These are phyloP conservation scores for Pluvialis apricaria DNA, from an alignment of 2,113 vertebrate genomes.

Conservation along the genomic window DNA sequence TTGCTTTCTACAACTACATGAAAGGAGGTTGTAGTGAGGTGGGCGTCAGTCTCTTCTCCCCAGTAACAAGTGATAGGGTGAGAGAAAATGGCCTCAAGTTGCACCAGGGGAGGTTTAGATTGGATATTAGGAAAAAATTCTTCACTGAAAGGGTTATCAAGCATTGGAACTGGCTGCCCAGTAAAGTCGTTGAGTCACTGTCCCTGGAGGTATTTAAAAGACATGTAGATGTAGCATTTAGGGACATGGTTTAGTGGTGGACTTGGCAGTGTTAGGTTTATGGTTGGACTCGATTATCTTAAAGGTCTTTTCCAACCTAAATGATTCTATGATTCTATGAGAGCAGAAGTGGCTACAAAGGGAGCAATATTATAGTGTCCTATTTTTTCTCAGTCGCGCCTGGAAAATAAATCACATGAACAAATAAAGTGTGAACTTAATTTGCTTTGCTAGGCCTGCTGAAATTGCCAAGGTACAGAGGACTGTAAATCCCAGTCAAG, in stretches of 20 bases:
- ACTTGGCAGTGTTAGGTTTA: not conserved
- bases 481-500: not conserved
- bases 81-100: not conserved
- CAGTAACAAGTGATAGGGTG: too few species aligned
- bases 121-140: not conserved
- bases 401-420: not conserved
- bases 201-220: not conserved
- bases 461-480: not conserved
- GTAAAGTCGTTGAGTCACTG: not conserved
- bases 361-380: not conserved
- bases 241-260: not conserved
- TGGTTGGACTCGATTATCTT: not conserved
- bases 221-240: accelerated
- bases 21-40: accelerated
- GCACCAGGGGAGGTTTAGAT: not conserved
- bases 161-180: not conserved
- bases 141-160: not conserved
- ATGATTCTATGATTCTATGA: not conserved
- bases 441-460: not conserved
- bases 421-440: not conserved
- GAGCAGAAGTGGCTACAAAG: not conserved
- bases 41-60: accelerated
- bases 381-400: not conserved
- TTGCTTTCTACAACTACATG: accelerated
- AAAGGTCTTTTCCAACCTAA: not conserved